Evolutionary conservation across 2,888 invertebrate genomes (phyloP).

Genomic region (Drosophila anceps): DNA sequence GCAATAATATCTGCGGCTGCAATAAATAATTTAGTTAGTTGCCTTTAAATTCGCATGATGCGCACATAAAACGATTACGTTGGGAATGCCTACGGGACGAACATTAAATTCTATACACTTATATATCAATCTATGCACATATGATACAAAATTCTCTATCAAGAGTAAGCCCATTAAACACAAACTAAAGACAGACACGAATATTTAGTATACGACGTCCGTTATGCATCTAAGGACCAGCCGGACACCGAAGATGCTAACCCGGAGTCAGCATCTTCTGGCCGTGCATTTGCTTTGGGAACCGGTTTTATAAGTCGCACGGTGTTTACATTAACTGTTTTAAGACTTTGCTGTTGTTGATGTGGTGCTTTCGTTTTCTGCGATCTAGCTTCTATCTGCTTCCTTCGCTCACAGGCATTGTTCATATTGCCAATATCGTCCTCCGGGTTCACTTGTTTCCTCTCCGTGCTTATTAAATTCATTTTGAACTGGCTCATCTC

Average conservation of each 20-base stretch:
- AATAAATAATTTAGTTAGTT: conserved; percentile 33
- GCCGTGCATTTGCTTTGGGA: conserved; percentile 48
- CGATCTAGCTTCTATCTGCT: neutral
- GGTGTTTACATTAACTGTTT: conserved; percentile 45
- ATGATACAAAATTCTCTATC: conserved; percentile 1
- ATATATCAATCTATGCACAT: conserved; percentile 1
- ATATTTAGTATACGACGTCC: conserved; percentile 19
- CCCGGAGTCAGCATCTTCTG: conserved; percentile 64
- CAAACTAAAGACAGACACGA: conserved; percentile 32
- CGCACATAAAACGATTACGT: conserved; percentile 2
- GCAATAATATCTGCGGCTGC: conserved; percentile 30
- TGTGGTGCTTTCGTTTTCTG: neutral
- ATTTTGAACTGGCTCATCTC: conserved; percentile 69
- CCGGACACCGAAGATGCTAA: conserved; percentile 38
- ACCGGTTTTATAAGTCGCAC: conserved; percentile 59
- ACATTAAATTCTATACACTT: conserved; percentile 5
- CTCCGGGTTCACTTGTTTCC: conserved; percentile 78
- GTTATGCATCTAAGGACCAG: conserved; percentile 11
- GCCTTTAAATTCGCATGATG: conserved; percentile 10
- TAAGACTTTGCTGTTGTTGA: neutral
- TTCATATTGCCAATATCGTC: conserved; percentile 81
- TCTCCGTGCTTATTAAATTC: conserved; percentile 68
- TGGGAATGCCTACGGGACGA: conserved; percentile 25
- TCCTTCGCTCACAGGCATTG: neutral
- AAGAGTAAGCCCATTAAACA: conserved; percentile 5